phyloP scores from a whole-genome alignment of 2,888 invertebrate species.

The Phyto melanocephala region DNA sequence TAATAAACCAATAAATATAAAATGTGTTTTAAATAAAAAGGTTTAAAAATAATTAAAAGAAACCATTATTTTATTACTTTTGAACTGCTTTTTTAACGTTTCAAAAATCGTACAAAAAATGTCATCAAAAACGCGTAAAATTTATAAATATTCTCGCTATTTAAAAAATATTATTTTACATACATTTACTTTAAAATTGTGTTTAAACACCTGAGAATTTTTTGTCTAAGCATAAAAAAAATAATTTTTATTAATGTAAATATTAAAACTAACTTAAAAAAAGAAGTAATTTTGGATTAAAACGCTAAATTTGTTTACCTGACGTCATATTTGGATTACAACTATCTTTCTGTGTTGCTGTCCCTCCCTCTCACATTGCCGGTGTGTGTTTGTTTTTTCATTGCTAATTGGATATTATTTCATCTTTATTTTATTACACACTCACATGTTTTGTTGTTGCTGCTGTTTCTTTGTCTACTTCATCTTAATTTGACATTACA shows the following conservation, averaged over 20 bases:
- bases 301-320: neutral
- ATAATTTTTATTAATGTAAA: slow-evolving; percentile 16
- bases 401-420: slow-evolving; percentile 47
- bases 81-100: neutral
- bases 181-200: slow-evolving; percentile 48
- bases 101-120: slow-evolving; percentile 21
- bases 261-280: slow-evolving; percentile 8
- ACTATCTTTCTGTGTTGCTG: slow-evolving; percentile 15
- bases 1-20: neutral
- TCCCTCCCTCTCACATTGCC: neutral
- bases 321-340: slow-evolving; percentile 19
- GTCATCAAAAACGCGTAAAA: slow-evolving; percentile 45
- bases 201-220: slow-evolving; percentile 49
- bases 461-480: slow-evolving; percentile 10
- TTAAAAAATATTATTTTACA: slow-evolving; percentile 53
- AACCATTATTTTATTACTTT: no score
- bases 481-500: slow-evolving; percentile 6
- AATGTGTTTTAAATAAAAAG: neutral
- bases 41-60: neutral
- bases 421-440: slow-evolving; percentile 38
- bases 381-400: slow-evolving; percentile 7
- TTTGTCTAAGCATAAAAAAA: neutral
- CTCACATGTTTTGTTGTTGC: slow-evolving; percentile 22
- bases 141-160: slow-evolving; percentile 52
- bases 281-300: neutral